These are phyloP conservation scores for Geophilus truncorum DNA, from an alignment of 2,888 invertebrate species.

Conservation along the genomic window DNA sequence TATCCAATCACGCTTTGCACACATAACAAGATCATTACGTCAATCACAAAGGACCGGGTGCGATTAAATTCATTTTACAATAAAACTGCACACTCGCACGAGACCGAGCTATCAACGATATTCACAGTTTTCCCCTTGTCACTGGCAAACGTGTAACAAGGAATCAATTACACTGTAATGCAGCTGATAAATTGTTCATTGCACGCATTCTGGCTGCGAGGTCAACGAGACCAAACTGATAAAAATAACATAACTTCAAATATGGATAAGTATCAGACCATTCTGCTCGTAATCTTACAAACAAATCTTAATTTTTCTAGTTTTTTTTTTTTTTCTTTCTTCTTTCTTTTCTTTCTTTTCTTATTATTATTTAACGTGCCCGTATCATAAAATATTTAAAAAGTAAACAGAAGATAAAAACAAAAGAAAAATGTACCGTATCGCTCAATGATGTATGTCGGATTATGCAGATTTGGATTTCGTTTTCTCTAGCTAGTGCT, in stretches of 20 bases:
- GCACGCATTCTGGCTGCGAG: not conserved
- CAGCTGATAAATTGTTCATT: not conserved
- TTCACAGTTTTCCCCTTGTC: not conserved
- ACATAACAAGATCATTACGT: not conserved
- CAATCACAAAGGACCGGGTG: not conserved
- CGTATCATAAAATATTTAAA: too few species aligned
- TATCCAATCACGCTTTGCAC: not conserved
- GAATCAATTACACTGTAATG: not conserved
- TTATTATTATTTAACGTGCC: too few species aligned
- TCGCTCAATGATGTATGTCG: not conserved
- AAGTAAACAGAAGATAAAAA: not conserved
- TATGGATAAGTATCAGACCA: not conserved
- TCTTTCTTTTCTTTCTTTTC: too few species aligned
- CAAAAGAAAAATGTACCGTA: not conserved
- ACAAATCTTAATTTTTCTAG: not conserved
- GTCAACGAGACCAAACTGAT: not conserved
- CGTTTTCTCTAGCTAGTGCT: not conserved
- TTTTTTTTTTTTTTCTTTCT: too few species aligned
- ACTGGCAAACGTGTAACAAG: not conserved
- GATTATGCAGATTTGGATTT: not conserved
- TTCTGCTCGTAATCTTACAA: not conserved
- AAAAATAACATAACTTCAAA: not conserved
- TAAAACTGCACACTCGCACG: not conserved
- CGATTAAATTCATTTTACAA: not conserved
- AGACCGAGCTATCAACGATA: not conserved